Evolutionary conservation across 1,140 invertebrate genomes (phyloP), one percentile per base, ranked within the genome.

Genomic region (Drosophila virilis): DNA sequence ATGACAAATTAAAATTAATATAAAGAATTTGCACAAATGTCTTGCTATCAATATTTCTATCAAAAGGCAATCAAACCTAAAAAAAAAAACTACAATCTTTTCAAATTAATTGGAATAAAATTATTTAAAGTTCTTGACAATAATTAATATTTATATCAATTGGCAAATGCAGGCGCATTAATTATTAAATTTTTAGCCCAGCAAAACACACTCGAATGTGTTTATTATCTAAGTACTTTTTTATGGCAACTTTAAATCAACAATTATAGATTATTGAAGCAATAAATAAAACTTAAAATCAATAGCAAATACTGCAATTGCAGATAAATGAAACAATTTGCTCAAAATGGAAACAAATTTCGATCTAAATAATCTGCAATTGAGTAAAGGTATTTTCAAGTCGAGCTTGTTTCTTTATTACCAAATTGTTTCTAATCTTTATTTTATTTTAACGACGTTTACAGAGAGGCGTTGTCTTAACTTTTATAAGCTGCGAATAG

Each of bases 231-330:
- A 15, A 32, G n/a, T 52, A 61, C 9, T 51, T 60, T 45, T 61
- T 69, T 28, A 22, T 51, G 32, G 12, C 6, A 8, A 50, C 33
- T 12, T 61, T 61, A 61, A 69, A 61, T 69, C 38, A 69, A 35
- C 38, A 61, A 61, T 61, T 61, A 61, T 52, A 38, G 46, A 37
- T 28, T 45, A 12, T 9, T 32, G 28, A 35, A 35, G 57, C 32
- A 10, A 69, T 69, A 69, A 54, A 65, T 42, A 8, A 15, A 15
- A 4, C 32, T 43, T 1, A n/a, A 28, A 28, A 33, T 17, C 9
- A 43, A 50, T 59, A 35, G 37, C 6, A 35, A 9, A 28, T n/a
- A n/a, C n/a, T n/a, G n/a, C n/a, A n/a, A n/a, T n/a, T n/a, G n/a
- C n/a, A n/a, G n/a, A n/a, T n/a, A n/a, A n/a, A n/a, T n/a, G n/a